These are phyloP conservation scores for Tachysurus vachellii DNA, from an alignment of 2,113 vertebrate genomes.

Conservation along the genomic window DNA sequence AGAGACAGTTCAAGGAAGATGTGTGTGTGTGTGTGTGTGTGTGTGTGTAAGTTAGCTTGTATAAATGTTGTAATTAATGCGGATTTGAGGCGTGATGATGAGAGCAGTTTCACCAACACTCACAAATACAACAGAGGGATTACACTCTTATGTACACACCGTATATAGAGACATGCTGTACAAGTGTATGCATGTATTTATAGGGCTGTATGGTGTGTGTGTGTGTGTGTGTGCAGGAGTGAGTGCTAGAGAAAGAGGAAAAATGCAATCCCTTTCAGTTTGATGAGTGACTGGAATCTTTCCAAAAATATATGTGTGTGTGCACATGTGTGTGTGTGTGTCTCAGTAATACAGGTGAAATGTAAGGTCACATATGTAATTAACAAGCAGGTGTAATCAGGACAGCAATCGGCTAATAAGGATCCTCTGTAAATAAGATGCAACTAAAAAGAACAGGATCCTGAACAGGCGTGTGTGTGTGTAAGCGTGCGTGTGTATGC, in stretches of 20 bases:
- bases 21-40: not conserved
- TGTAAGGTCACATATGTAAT: constrained; percentile 4
- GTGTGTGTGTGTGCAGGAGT: not conserved
- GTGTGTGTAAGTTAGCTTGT: constrained; percentile 21
- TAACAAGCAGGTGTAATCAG: constrained; percentile 15
- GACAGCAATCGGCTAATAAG: constrained; percentile 29
- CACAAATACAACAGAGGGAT: constrained; percentile 54
- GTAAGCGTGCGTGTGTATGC: not conserved
- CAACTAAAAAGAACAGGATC: not conserved
- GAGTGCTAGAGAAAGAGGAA: not conserved
- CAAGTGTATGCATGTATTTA: constrained; percentile 19
- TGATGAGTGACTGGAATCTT: constrained; percentile 37
- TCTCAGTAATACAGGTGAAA: constrained; percentile 9
- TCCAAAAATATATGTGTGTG: constrained; percentile 10
- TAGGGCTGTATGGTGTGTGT: not conserved
- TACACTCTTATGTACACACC: constrained; percentile 50
- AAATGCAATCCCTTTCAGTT: constrained; percentile 21
- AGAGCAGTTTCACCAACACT: constrained; percentile 67
- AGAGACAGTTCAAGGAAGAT: not conserved
- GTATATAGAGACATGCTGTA: not conserved
- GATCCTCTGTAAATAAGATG: constrained; percentile 13
- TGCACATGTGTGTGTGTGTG: not conserved
- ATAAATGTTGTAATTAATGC: constrained; percentile 51
- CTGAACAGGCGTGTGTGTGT: not conserved
- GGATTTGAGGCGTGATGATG: constrained; percentile 50